These are phyloP conservation scores for Cosmia trapezina DNA, from an alignment of 2,888 invertebrate genomes.

Conservation along the genomic window DNA sequence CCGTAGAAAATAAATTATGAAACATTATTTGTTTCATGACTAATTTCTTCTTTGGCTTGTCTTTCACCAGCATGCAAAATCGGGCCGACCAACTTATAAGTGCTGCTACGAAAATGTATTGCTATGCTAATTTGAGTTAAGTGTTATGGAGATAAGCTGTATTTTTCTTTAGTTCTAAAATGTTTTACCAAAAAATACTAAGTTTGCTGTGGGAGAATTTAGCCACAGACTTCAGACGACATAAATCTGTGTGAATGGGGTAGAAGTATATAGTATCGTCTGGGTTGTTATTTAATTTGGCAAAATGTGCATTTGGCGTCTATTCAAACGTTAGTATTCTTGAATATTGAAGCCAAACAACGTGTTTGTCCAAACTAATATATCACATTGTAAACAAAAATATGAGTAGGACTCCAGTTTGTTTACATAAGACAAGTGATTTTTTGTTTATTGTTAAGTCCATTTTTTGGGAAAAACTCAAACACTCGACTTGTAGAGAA, in stretches of 20 bases:
- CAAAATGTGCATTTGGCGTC: slow-evolving; percentile 86
- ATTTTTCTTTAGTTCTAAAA: slow-evolving; percentile 1
- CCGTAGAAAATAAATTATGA: slow-evolving; percentile 37
- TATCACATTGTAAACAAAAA: slow-evolving; percentile 52
- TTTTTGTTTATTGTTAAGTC: slow-evolving; percentile 17
- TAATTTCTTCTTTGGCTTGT: slow-evolving; percentile 69
- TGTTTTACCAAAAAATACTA: slow-evolving; percentile 28
- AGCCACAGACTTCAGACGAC: slow-evolving; percentile 69
- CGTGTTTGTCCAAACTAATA: slow-evolving; percentile 69
- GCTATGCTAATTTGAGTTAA: slow-evolving; percentile 44
- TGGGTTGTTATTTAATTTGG: slow-evolving; percentile 85
- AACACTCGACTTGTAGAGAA: neutral
- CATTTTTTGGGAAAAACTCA: neutral
- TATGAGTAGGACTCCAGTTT: slow-evolving; percentile 38
- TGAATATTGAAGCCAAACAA: slow-evolving; percentile 77
- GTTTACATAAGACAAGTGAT: slow-evolving; percentile 23
- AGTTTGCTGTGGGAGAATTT: slow-evolving; percentile 59
- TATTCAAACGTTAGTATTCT: slow-evolving; percentile 80
- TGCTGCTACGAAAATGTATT: slow-evolving; percentile 42
- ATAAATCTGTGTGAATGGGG: slow-evolving; percentile 66
- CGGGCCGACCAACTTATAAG: slow-evolving; percentile 33
- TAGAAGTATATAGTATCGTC: slow-evolving; percentile 77
- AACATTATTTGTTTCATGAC: slow-evolving; percentile 65
- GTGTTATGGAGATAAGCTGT: slow-evolving; percentile 4
- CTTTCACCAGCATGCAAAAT: slow-evolving; percentile 64